Evolutionary conservation across 2,888 invertebrate species (phyloP).

Genomic region (Oligia fasciuncula): DNA sequence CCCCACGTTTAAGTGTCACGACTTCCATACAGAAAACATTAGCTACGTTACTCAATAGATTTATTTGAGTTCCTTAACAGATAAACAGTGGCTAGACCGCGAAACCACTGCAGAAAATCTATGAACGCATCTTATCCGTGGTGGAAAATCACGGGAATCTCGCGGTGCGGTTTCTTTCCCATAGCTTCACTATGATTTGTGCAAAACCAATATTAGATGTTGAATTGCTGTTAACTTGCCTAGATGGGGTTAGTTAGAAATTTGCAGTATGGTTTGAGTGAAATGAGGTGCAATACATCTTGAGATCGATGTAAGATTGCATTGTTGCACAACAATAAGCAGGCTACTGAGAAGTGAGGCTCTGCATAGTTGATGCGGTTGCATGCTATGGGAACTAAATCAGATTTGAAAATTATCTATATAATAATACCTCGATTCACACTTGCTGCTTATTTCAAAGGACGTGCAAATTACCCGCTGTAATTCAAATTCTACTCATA

Average conservation of each 20-base stretch:
- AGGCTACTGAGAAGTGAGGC: slow-evolving; percentile 79
- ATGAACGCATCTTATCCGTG: slow-evolving; percentile 85
- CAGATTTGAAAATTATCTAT: slow-evolving; percentile 82
- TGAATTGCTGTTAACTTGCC: slow-evolving; percentile 81
- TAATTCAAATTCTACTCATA: slow-evolving; percentile 47
- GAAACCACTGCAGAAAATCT: slow-evolving; percentile 87
- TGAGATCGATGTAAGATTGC: slow-evolving; percentile 85
- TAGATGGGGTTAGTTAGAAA: slow-evolving; percentile 75
- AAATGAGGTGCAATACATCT: slow-evolving; percentile 86
- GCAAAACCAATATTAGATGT: slow-evolving; percentile 87
- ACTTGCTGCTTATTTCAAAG: slow-evolving; percentile 65
- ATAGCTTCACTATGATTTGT: slow-evolving; percentile 85
- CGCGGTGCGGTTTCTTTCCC: slow-evolving; percentile 85
- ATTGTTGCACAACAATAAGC: slow-evolving; percentile 85
- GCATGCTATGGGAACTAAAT: slow-evolving; percentile 86
- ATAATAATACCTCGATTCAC: slow-evolving; percentile 73
- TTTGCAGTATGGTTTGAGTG: slow-evolving; percentile 77
- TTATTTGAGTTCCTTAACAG: slow-evolving; percentile 84
- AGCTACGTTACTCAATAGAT: slow-evolving; percentile 83
- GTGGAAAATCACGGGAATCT: slow-evolving; percentile 86
- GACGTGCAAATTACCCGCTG: slow-evolving; percentile 54
- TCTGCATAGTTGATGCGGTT: slow-evolving; percentile 84
- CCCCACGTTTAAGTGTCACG: slow-evolving; percentile 84
- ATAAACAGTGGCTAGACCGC: slow-evolving; percentile 87
- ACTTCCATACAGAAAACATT: slow-evolving; percentile 82